Conservation (phyloP, 2,888 invertebrate species). For the Eulithis testata region DNA sequence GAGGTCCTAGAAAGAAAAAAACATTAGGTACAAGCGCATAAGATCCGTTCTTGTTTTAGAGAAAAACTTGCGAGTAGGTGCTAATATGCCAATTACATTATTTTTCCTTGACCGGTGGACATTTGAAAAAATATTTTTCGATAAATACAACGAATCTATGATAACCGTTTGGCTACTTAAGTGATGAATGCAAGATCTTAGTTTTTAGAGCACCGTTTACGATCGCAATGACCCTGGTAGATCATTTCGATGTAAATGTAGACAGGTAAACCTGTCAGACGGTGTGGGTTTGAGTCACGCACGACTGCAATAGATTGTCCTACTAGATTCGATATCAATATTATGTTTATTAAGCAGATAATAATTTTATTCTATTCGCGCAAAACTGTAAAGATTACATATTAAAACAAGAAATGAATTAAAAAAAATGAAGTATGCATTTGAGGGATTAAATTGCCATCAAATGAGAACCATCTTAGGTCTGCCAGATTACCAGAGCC, state of each 20-base stretch:
- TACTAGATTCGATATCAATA: neutral
- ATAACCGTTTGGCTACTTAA: constrained; percentile 1
- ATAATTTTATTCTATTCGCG: too few species aligned
- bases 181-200: neutral
- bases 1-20: too few species aligned
- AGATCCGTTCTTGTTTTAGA: neutral
- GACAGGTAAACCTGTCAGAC: constrained; percentile 6
- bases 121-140: neutral
- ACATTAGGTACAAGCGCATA: too few species aligned
- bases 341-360: too few species aligned
- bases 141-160: neutral
- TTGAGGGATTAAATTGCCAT: too few species aligned
- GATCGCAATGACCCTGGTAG: constrained; percentile 21
- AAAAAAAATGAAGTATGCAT: too few species aligned
- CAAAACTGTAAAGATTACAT: too few species aligned
- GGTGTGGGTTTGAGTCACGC: constrained; percentile 16
- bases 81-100: constrained; percentile 15
- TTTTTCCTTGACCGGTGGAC: constrained; percentile 31
- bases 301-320: constrained; percentile 15
- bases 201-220: constrained; percentile 14
- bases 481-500: too few species aligned
- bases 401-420: too few species aligned
- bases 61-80: constrained; percentile 23
- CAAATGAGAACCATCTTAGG: too few species aligned
- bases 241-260: constrained; percentile 5